A percentile compares a stretch with the other conserved stretches of the same genome.
phyloP scores from a whole-genome alignment of 2,888 invertebrate species.

The Lepidonotus clava region DNA sequence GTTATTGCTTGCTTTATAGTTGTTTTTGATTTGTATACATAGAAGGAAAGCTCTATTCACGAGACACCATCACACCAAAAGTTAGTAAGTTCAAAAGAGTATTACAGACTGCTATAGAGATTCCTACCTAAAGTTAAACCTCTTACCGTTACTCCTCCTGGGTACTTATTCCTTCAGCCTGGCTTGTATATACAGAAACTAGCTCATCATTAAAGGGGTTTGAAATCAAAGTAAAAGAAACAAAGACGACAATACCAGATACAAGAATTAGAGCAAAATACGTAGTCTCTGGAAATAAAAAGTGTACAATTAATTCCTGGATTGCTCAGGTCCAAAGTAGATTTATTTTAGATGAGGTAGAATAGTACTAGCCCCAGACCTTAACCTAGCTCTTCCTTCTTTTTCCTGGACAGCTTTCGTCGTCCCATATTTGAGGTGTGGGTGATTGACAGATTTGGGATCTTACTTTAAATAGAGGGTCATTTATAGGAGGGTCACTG shows the following conservation, averaged over 20 bases:
- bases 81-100: conserved; percentile 16
- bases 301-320: conserved; percentile 5
- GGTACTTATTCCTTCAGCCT: conserved; percentile 17
- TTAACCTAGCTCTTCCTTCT: background rate
- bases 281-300: conserved; percentile 33
- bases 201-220: background rate
- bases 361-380: conserved; percentile 37
- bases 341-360: conserved; percentile 41
- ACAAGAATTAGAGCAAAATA: conserved; percentile 38
- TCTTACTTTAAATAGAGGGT: background rate
- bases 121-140: conserved; percentile 44
- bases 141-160: conserved; percentile 5
- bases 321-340: background rate
- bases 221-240: conserved; percentile 27
- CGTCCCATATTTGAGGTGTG: conserved; percentile 48
- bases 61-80: conserved; percentile 9
- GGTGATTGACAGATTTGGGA: background rate
- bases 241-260: conserved; percentile 35
- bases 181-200: conserved; percentile 21
- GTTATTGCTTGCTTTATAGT: background rate
- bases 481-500: background rate
- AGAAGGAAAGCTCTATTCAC: conserved; percentile 12
- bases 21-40: too few relatives aligned
- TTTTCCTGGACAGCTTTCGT: background rate
- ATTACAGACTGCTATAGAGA: conserved; percentile 9